Percentiles rank a stretch among this genome's conserved stretches.
Evolutionary conservation across 2,113 vertebrate species (phyloP).

Genomic region (Pangasianodon gigas): DNA sequence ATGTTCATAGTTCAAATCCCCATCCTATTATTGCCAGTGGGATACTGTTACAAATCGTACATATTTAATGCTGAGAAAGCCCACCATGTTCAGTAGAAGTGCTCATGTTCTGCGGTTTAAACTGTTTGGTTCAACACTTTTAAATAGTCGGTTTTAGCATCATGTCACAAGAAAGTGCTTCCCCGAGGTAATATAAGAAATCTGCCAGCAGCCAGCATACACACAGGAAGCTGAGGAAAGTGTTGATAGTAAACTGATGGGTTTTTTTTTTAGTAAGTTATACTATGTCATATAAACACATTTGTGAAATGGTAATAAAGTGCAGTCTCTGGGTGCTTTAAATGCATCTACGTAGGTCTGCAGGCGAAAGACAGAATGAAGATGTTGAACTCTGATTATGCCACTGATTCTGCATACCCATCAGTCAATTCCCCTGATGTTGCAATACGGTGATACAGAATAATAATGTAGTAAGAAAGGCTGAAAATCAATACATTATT

Average conservation of each 20-base stretch:
- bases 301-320: neutral
- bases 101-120: slow-evolving; percentile 53
- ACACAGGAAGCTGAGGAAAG: neutral
- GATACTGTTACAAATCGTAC: slow-evolving; percentile 57
- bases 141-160: slow-evolving; percentile 52
- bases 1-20: slow-evolving; percentile 58
- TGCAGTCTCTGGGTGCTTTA: neutral
- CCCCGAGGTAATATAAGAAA: slow-evolving; percentile 45
- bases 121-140: slow-evolving; percentile 55
- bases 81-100: slow-evolving; percentile 52
- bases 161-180: slow-evolving; percentile 50
- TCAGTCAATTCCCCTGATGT: slow-evolving; percentile 77
- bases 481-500: slow-evolving; percentile 83
- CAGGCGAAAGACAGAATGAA: slow-evolving; percentile 16
- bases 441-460: slow-evolving; percentile 79
- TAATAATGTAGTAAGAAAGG: slow-evolving; percentile 80
- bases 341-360: slow-evolving; percentile 1
- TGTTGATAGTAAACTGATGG: slow-evolving; percentile 11
- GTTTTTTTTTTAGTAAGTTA: neutral
- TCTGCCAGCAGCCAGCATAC: slow-evolving; percentile 18
- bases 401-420: slow-evolving; percentile 67
- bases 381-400: slow-evolving; percentile 54
- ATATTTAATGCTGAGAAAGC: slow-evolving; percentile 56
- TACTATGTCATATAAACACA: neutral
- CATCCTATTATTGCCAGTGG: slow-evolving; percentile 52